Base-by-base conservation (phyloP, 2,888 invertebrate genomes). In the Ferrisia virgata region DNA sequence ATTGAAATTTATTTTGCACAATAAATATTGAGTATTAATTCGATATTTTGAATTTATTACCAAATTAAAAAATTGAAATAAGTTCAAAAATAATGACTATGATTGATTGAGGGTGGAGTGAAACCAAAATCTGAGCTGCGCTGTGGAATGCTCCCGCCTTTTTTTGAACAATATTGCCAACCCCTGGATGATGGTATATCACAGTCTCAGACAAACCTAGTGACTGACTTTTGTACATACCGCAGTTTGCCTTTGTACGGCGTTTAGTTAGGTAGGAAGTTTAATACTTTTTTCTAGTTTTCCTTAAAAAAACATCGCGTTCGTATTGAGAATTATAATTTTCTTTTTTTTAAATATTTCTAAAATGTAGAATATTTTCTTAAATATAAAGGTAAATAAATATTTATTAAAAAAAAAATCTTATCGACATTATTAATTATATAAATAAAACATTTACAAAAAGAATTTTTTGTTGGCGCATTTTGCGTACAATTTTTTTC, bases 41-140 rank as follows among this genome's bases (percentile, higher is more conserved):
- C 69, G 11, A 28, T 13, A 18, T 53, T 53, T 53, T 53, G 22
- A 53, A 53, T 53, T 18, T 9, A 53, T 53, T 69, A 31, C 31
- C n/a, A 28, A 40, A 80, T 33, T 80, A 18, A 18, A 80, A 80
- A 80, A 47, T 9, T 33, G 5, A 28, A 43, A 47, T 53, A 76
- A 47, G 11, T 33, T 58, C 31, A 25, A 47, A 47, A 81, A 81
- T 53, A 33, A 58, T 81, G 58, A 58, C 81, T 33, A 76, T 72
- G 83, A 83, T 83, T 72, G 83, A 83, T 83, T 76, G 72, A 83
- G 83, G 83, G 83, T 28, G 83, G 83, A 83, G 83, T 69, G 76
- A 43, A 83, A 76, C 69, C 9, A 47, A 83, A 72, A 83, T 43
- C 39, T 47, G 83, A 83, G 43, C 40, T 83, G 83, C 83, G 83